Conservation (phyloP, 2,888 invertebrate genomes). For the Sinodicranocentrus sp. region DNA sequence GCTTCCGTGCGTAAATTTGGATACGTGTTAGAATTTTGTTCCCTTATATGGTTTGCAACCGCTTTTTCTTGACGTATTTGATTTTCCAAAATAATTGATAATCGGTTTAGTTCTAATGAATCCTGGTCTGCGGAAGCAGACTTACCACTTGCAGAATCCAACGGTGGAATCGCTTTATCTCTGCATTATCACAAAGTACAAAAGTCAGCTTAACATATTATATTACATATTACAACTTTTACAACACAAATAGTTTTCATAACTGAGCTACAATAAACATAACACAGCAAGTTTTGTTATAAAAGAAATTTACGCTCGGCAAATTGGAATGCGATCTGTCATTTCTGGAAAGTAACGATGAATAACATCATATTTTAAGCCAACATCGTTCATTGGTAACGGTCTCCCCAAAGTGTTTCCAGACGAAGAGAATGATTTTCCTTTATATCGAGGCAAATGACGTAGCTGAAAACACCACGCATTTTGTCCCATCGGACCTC, state of each 20-base stretch:
- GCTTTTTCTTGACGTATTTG: constrained; percentile 78
- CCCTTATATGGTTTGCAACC: constrained; percentile 73
- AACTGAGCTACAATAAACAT: no score
- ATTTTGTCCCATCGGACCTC: constrained; percentile 96
- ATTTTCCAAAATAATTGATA: constrained; percentile 86
- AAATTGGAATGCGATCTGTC: constrained; percentile 87
- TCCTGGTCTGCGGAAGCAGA: constrained; percentile 74
- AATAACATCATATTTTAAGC: constrained; percentile 84
- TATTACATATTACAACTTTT: no score
- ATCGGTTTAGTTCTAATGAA: constrained; percentile 83
- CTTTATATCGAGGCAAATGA: constrained; percentile 91
- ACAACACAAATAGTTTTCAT: no score
- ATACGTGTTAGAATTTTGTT: constrained; percentile 75
- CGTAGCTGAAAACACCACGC: constrained; percentile 95
- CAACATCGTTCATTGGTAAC: constrained; percentile 86
- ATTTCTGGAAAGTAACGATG: constrained; percentile 89
- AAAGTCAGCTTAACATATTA: no score
- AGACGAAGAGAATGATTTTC: constrained; percentile 77
- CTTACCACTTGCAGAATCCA: constrained; percentile 78
- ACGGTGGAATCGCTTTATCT: constrained; percentile 92
- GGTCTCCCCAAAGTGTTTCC: constrained; percentile 85
- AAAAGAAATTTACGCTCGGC: constrained; percentile 84
- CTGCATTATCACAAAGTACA: constrained; percentile 81
- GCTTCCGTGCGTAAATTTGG: constrained; percentile 81
- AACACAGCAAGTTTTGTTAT: no score